A percentile compares a stretch with the other conserved stretches of the same genome.
Evolutionary conservation across 2,888 invertebrate genomes (phyloP).

Genomic region (Hyalella azteca): DNA sequence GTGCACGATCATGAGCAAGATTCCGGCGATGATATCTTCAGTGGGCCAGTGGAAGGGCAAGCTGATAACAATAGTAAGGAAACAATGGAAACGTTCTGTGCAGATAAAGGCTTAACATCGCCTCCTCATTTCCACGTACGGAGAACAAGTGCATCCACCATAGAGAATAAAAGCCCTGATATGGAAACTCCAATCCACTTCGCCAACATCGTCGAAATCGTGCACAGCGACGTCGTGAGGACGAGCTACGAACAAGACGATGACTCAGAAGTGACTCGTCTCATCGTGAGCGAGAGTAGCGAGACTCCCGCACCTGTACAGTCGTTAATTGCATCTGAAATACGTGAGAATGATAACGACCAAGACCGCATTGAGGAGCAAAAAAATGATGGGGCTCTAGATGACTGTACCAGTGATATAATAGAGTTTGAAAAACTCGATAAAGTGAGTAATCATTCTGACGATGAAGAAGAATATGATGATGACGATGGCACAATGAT

Average conservation of each 20-base stretch:
- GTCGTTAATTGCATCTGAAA: too few species aligned
- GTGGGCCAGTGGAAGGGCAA: too few species aligned
- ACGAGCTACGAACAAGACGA: slow-evolving; percentile 10
- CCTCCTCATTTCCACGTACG: background rate
- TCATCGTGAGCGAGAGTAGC: background rate
- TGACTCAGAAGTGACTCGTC: background rate
- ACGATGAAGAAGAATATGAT: background rate
- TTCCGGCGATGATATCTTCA: too few species aligned
- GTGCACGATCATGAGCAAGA: too few species aligned
- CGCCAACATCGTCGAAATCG: slow-evolving; percentile 21
- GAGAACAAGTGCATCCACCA: background rate
- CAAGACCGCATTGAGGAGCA: too few species aligned
- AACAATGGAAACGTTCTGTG: background rate
- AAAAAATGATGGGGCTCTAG: too few species aligned
- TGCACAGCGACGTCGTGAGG: slow-evolving; percentile 8
- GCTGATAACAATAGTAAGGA: background rate
- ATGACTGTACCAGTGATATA: too few species aligned
- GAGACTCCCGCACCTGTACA: background rate
- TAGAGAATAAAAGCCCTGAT: background rate
- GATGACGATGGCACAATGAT: slow-evolving; percentile 17
- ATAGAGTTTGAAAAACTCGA: too few species aligned
- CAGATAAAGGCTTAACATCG: background rate
- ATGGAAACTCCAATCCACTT: slow-evolving; percentile 21
- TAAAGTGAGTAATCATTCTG: background rate
- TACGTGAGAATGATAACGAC: too few species aligned